Base-by-base conservation (phyloP, 1,140 invertebrate species). In the Portunus trituberculatus region DNA sequence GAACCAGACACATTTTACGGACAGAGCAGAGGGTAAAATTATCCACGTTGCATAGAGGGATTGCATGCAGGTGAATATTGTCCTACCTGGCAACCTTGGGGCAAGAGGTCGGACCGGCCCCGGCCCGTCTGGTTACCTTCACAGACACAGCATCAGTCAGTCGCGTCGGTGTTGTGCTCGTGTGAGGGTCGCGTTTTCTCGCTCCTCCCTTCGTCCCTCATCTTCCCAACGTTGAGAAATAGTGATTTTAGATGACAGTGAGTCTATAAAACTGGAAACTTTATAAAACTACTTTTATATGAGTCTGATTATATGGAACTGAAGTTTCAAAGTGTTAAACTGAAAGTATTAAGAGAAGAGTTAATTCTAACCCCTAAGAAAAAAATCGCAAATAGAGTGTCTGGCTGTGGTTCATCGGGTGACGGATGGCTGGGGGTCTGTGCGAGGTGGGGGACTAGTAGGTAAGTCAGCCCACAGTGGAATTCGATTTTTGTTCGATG, bases 41-140 rank as follows among this genome's bases (percentile, higher is more conserved):
- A 7, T 76, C 6, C 67, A 76, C 6, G 67, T 76, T 76, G 67
- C 67, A 76, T 20, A n/a, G 67, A n/a, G 20, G 20, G 67, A 76
- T 20, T 76, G 67, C 67, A 76, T n/a, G 67, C 25, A 76, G 67
- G 67, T 76, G 67, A 91, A 91, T 76, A 91, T 48, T 76, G n/a
- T 59, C 90, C 67, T 76, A 91, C n/a, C 29, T 91, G 90, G 90
- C 90, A 91, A 91, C 90, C 90, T 29, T 28, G 39, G 59, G 90
- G 90, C 90, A 91, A 76, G 90, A 91, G 90, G 90, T 91, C 90
- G 90, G 59, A 25, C 90, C 29, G 67, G 46, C 29, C 12, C 90
- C 29, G 67, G 46, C 29, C 12, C 28, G 90, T 91, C 90, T 76
- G 90, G 52, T 91, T 76, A 91, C 59, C 90, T 76, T 91, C 48